A percentile compares a stretch with the other conserved stretches of the same genome.
phyloP scores from a whole-genome alignment of 1,140 invertebrate species.

The Hyles euphorbiae region DNA sequence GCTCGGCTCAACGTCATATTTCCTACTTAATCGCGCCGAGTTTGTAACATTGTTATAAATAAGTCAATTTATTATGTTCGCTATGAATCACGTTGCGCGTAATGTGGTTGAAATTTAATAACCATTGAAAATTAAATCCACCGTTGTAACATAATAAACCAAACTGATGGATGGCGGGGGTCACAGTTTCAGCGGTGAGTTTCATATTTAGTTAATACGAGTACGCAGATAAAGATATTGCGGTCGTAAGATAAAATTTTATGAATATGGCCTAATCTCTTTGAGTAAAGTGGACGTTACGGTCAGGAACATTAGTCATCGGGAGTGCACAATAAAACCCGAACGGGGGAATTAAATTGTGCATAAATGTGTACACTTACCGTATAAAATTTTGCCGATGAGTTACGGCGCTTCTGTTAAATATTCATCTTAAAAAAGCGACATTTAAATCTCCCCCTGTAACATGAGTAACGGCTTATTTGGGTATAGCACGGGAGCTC shows the following conservation, averaged over 20 bases:
- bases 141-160: too few species aligned
- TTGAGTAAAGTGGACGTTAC: not conserved
- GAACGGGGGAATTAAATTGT: constrained; percentile 32
- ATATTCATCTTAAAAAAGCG: constrained; percentile 62
- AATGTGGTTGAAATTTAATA: constrained; percentile 16
- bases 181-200: too few species aligned
- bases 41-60: constrained; percentile 59
- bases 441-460: constrained; percentile 62
- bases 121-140: constrained; percentile 1
- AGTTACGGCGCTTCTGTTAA: constrained; percentile 45
- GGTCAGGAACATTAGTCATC: not conserved
- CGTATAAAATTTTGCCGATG: constrained; percentile 61
- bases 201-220: too few species aligned
- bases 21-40: constrained; percentile 60
- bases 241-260: too few species aligned
- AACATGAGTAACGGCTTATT: constrained; percentile 62
- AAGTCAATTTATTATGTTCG: constrained; percentile 48
- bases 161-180: too few species aligned
- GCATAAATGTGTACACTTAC: constrained; percentile 55
- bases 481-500: constrained; percentile 41
- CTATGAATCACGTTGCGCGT: constrained; percentile 14
- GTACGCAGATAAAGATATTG: too few species aligned
- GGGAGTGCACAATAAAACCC: constrained; percentile 36
- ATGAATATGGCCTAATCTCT: too few species aligned
- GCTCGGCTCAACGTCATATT: constrained; percentile 52